Base-by-base conservation (phyloP, 2,113 vertebrate species). In the Labeo rohita region DNA sequence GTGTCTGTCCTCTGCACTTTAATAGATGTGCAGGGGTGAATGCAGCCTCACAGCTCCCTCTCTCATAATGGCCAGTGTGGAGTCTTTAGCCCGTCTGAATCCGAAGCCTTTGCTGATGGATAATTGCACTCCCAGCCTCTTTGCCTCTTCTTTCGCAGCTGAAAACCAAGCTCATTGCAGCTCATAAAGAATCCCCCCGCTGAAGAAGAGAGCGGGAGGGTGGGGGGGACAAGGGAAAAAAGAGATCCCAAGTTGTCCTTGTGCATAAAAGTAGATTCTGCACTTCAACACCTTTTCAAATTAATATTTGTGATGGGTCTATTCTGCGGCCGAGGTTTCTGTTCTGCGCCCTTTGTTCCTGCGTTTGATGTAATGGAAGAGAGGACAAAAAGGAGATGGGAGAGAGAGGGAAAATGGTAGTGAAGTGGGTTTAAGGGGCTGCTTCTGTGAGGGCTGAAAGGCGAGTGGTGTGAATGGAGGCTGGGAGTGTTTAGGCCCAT, bases 341-440 rank as follows among this genome's bases (percentile, higher is more conserved):
- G 97, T 98, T 99, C 98, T 97, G 96, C 92, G 96, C 95, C 88
- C 97, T 99, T 99, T 99, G 98, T 99, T 99, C 96, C 95, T 97
- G 96, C 97, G 98, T 99, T 99, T 99, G 98, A 99, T 99, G 98
- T 99, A 99, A 99, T 99, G 97, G 98, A 99, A 97, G 97, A 97
- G 96, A 97, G 97, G 97, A 99, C 98, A 99, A 99, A 99, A 98
- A 97, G 96, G 97, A 97, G 97, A 96, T 95, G 96, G 96, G 96
- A 98, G 97, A 99, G 98, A 99, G 97, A 99, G 98, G 98, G 97
- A 99, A 99, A 99, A 99, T 99, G 98, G 97, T 98, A 98, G 98
- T 99, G 99, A 99, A 99, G 98, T 99, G 98, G 97, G 98, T 97
- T 99, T 99, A 99, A 98, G 98, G 98, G 89, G 97, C 96, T 99